Evolutionary conservation across 2,113 vertebrate species (phyloP).

Genomic region (Clarias magur): DNA sequence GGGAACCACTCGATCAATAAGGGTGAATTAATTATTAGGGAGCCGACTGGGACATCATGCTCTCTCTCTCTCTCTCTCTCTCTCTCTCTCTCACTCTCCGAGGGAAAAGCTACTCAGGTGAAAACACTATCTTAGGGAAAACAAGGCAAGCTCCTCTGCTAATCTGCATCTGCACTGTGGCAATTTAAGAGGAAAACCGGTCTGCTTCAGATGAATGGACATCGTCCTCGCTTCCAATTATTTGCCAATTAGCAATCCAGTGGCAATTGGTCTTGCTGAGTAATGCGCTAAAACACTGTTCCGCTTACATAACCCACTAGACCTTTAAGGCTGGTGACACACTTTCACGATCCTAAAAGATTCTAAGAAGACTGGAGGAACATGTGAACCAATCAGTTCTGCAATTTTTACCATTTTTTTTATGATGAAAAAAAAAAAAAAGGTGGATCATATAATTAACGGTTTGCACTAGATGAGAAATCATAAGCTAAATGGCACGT

Average conservation of each 20-base stretch:
- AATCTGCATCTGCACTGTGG: not conserved
- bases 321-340: no score
- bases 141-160: not conserved
- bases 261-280: not conserved
- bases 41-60: constrained; percentile 53
- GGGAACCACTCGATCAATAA: constrained; percentile 70
- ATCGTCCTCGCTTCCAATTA: not conserved
- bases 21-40: constrained; percentile 72
- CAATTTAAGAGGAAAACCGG: not conserved
- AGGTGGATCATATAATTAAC: no score
- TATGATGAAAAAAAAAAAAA: no score
- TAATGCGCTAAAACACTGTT: not conserved
- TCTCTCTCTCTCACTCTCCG: not conserved
- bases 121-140: not conserved
- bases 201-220: not conserved
- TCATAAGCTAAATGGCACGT: no score
- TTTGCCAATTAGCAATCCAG: not conserved
- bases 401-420: no score
- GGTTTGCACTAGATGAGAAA: no score
- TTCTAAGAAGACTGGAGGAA: no score
- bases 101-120: not conserved
- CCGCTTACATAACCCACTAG: no score
- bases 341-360: no score
- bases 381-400: no score
- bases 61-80: constrained; percentile 8